Percentiles rank a stretch among this genome's conserved stretches.
Conservation (phyloP, 2,888 invertebrate genomes). For the Spatulosminthurus flaviceps region DNA sequence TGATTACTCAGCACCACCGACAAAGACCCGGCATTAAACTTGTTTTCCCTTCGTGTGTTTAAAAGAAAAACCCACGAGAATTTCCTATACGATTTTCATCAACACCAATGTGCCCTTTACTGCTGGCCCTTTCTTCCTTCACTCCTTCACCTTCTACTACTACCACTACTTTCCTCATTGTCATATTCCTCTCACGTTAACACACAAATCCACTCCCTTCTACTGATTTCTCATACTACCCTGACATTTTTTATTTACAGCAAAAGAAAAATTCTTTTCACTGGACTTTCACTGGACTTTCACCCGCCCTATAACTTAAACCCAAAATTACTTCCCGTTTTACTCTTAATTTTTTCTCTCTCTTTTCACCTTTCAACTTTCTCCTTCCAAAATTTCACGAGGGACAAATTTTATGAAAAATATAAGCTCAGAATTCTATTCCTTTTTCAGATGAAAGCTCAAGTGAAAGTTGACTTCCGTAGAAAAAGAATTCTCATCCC, state of each 20-base stretch:
- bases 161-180: not conserved
- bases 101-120: not conserved
- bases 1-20: constrained; percentile 21
- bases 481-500: no score
- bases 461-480: no score
- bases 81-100: constrained; percentile 6
- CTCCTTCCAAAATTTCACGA: no score
- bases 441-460: no score
- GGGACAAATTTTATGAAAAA: no score
- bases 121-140: not conserved
- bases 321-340: no score
- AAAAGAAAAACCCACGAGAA: not conserved
- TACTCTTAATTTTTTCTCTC: no score
- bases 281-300: not conserved
- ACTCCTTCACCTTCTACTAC: no score
- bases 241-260: constrained; percentile 5
- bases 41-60: constrained; percentile 11
- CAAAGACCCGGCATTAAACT: constrained; percentile 23
- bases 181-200: constrained; percentile 13
- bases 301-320: not conserved
- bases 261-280: not conserved
- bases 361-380: no score
- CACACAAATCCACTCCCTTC: not conserved
- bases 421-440: no score
- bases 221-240: constrained; percentile 1